Percentiles rank a stretch among this genome's conserved stretches.
Conservation (phyloP, 2,888 invertebrate genomes). For the Polyploca ridens region DNA sequence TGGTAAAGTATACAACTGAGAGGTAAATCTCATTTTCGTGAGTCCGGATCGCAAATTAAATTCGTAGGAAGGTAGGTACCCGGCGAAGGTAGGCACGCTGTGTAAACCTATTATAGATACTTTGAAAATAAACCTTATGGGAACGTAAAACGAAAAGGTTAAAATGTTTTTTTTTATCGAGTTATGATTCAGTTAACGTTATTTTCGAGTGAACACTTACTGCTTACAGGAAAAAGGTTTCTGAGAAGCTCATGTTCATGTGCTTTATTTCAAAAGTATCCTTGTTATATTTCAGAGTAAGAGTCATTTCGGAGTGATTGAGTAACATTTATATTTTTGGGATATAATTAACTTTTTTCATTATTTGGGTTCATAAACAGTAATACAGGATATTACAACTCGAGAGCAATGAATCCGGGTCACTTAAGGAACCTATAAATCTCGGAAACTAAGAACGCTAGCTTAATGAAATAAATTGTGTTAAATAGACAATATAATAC, state of each 20-base stretch:
- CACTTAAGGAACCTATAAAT: too few relatives aligned
- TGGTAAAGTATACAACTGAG: slow-evolving; percentile 14
- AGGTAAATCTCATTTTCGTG: slow-evolving; percentile 13
- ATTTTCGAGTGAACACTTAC: slow-evolving; percentile 19
- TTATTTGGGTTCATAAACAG: too few relatives aligned
- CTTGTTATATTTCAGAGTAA: too few relatives aligned
- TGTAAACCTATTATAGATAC: slow-evolving; percentile 5
- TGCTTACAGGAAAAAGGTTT: slow-evolving; percentile 8
- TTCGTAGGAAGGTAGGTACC: slow-evolving; percentile 25
- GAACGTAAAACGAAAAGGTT: slow-evolving; percentile 24
- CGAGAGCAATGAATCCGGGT: too few relatives aligned
- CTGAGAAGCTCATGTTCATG: not conserved
- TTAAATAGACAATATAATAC: too few relatives aligned
- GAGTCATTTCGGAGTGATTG: too few relatives aligned
- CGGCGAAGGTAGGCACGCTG: not conserved
- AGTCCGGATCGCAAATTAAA: slow-evolving; percentile 25
- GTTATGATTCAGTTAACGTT: slow-evolving; percentile 24
- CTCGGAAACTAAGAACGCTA: too few relatives aligned
- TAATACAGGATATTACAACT: too few relatives aligned
- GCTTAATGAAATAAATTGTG: too few relatives aligned
- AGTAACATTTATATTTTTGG: too few relatives aligned
- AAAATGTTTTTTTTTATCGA: slow-evolving; percentile 39
- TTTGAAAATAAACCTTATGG: slow-evolving; percentile 28
- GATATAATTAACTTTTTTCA: too few relatives aligned
- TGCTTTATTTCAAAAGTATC: not conserved